A percentile compares a stretch with the other conserved stretches of the same genome.
Conservation (phyloP, 2,797 vertebrate genomes). For the Dryobates pubescens region DNA sequence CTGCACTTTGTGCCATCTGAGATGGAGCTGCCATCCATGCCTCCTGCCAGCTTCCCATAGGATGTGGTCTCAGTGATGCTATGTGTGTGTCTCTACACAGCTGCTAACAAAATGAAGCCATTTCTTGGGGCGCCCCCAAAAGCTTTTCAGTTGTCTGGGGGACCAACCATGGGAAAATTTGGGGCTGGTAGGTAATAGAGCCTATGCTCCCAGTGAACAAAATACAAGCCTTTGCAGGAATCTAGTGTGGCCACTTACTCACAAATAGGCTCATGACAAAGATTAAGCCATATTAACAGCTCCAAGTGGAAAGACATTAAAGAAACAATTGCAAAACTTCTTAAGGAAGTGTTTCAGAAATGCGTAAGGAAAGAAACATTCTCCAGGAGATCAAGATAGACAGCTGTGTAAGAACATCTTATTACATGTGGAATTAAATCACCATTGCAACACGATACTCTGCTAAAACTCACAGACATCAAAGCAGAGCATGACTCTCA, state of each 20-base stretch:
- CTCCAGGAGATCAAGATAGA: constrained; percentile 44
- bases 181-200: neutral
- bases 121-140: neutral
- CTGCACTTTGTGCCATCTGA: neutral
- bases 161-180: neutral
- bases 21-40: rapidly evolving
- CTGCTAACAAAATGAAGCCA: neutral
- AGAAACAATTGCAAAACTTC: constrained; percentile 51
- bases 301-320: constrained; percentile 16
- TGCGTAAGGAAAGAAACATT: constrained; percentile 46
- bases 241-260: constrained; percentile 3
- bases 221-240: neutral
- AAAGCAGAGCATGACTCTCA: constrained; percentile 1
- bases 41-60: rapidly evolving
- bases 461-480: constrained; percentile 31
- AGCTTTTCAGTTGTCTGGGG: neutral
- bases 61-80: neutral
- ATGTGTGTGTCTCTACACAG: rapidly evolving
- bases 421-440: constrained; percentile 46
- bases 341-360: constrained; percentile 54
- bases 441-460: constrained; percentile 30
- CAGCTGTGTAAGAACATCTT: constrained; percentile 38
- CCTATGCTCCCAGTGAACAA: neutral
- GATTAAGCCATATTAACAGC: constrained; percentile 13
- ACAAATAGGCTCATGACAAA: neutral